Conservation (phyloP, 2,113 vertebrate genomes). For the Vidua macroura region DNA sequence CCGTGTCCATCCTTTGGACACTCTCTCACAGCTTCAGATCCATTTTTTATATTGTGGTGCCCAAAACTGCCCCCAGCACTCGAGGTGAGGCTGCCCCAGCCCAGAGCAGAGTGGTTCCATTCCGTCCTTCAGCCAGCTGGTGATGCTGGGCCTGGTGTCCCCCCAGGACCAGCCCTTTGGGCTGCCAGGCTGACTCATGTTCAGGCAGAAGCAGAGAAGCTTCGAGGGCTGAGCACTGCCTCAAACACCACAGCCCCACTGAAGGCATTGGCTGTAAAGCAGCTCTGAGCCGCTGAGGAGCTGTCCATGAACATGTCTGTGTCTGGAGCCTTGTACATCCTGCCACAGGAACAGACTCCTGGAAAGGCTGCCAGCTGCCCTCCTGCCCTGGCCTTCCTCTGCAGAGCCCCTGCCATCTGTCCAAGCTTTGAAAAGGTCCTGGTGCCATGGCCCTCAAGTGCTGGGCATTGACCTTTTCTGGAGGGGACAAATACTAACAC, state of each 20-base stretch:
- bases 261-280: not conserved
- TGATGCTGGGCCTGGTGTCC: not conserved
- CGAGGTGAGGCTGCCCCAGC: fast-evolving
- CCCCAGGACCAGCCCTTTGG: not conserved
- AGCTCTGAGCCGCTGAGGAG: not conserved
- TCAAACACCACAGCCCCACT: not conserved
- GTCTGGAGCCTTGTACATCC: not conserved
- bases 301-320: not conserved
- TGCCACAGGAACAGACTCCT: not conserved
- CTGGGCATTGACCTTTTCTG: slow-evolving; percentile 26
- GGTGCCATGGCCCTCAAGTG: not conserved
- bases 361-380: not conserved
- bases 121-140: not conserved
- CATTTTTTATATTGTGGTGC: not conserved
- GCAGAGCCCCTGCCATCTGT: not conserved
- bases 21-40: not conserved
- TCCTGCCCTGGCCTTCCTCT: not conserved
- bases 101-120: not conserved
- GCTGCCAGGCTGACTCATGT: not conserved
- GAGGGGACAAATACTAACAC: not conserved
- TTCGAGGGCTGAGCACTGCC: fast-evolving
- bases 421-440: slow-evolving; percentile 19
- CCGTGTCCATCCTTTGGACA: not conserved
- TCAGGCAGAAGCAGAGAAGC: not conserved
- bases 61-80: not conserved